Base-by-base conservation (phyloP, 64 coral and sea anemone species). In the Stylophora pistillata region DNA sequence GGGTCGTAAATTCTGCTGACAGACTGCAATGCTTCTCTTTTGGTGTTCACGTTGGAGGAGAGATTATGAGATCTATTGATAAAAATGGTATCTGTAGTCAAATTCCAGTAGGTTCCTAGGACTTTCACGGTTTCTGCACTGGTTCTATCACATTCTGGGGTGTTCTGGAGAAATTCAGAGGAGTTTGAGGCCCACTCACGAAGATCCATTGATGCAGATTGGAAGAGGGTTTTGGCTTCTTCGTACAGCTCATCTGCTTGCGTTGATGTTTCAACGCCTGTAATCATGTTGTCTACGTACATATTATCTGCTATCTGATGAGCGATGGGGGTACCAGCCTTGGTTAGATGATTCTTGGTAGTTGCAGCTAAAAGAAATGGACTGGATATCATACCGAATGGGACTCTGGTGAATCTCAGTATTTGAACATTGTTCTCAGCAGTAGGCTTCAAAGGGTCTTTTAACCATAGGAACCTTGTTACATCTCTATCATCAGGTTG, bases 151-250 rank as follows among this genome's bases (percentile, higher is more conserved):
- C 74, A 54, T 77, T 77, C 20, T 77, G 34, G 74, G n/a, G n/a
- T n/a, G n/a, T n/a, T n/a, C n/a, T n/a, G n/a, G n/a, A 79, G 74
- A 62, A 89, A 28, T 68, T 89, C 75, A 66, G 31, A 53, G 27
- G 87, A 89, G 59, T 79, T 89, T 78, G 87, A 89, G 28, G 56
- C 76, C 87, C 87, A 89, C 61, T 89, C 75, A 62, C 87, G 55
- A 58, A 88, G 58, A 77, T 88, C n/a, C n/a, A n/a, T n/a, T n/a
- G n/a, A n/a, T n/a, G n/a, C n/a, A n/a, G n/a, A n/a, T n/a, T n/a
- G n/a, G 68, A 81, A 89, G 60, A 89, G n/a, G 61, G 61, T 52
- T 57, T 89, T 90, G 68, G 37, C 78, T 81, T 90, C 88, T 81
- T 81, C 82, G 88, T 73, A 90, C n/a, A 74, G 88, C 30, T 82